Evolutionary conservation across 2,888 invertebrate genomes (phyloP).

Genomic region (Calameuta pallipes): DNA sequence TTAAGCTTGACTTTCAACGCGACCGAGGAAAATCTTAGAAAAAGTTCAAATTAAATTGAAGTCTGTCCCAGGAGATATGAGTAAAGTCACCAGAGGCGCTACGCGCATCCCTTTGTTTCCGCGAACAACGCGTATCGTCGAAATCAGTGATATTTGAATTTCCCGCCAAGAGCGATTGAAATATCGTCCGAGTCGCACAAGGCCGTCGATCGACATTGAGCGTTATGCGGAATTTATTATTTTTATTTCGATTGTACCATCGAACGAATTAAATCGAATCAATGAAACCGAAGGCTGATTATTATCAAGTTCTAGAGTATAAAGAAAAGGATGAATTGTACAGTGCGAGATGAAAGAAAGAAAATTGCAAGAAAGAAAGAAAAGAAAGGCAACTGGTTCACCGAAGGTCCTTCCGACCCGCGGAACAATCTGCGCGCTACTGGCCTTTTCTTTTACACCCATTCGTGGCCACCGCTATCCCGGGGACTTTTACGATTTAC

Average conservation of each 20-base stretch:
- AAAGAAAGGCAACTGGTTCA: neutral
- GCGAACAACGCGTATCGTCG: no score
- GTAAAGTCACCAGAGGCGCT: no score
- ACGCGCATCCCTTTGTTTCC: no score
- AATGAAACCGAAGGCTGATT: neutral
- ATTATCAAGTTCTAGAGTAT: neutral
- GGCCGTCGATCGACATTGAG: neutral
- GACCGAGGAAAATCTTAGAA: neutral
- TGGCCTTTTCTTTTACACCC: neutral
- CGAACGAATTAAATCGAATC: neutral
- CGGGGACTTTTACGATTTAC: neutral
- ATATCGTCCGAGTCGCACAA: neutral
- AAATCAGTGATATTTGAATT: neutral
- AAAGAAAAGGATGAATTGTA: neutral
- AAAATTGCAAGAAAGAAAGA: neutral
- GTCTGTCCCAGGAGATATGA: neutral
- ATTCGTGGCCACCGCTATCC: neutral
- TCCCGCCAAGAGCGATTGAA: neutral
- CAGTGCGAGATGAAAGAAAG: neutral
- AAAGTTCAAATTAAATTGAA: neutral
- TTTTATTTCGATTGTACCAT: neutral
- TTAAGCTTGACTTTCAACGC: neutral
- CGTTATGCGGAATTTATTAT: neutral
- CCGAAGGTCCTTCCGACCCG: neutral
- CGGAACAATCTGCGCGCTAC: neutral